Conservation (phyloP, 2,888 invertebrate species). For the Mythimna lalbum region DNA sequence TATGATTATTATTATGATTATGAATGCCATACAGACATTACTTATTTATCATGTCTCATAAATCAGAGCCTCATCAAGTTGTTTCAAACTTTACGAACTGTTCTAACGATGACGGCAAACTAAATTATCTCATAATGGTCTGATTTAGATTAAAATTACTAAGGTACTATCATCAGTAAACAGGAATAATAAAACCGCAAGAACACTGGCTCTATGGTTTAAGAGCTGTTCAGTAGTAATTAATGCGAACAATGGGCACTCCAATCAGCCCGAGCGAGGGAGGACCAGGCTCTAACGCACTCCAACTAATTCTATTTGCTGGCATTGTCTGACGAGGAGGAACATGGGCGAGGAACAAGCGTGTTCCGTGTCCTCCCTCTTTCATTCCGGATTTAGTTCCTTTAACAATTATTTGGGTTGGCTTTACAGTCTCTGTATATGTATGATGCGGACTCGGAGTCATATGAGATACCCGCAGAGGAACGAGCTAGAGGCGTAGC, state of each 20-base stretch:
- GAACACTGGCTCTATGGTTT: slow-evolving; percentile 27
- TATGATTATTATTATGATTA: too few relatives aligned
- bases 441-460: background rate
- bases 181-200: slow-evolving; percentile 5
- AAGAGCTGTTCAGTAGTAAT: slow-evolving; percentile 55
- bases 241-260: slow-evolving; percentile 47
- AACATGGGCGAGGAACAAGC: slow-evolving; percentile 1
- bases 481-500: slow-evolving; percentile 20
- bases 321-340: slow-evolving; percentile 30
- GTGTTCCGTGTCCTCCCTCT: background rate
- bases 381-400: slow-evolving; percentile 3
- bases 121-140: background rate
- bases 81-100: background rate
- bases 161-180: background rate
- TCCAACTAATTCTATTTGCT: slow-evolving; percentile 61
- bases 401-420: slow-evolving; percentile 27
- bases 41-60: background rate
- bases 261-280: slow-evolving; percentile 29
- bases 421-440: slow-evolving; percentile 18
- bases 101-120: background rate
- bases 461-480: background rate
- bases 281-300: slow-evolving; percentile 8
- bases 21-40: background rate
- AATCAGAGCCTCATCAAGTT: background rate
- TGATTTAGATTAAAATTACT: background rate